phyloP scores from a whole-genome alignment of 37 sponge, comb jelly and placozoan species.

The Spongilla lacustris region DNA sequence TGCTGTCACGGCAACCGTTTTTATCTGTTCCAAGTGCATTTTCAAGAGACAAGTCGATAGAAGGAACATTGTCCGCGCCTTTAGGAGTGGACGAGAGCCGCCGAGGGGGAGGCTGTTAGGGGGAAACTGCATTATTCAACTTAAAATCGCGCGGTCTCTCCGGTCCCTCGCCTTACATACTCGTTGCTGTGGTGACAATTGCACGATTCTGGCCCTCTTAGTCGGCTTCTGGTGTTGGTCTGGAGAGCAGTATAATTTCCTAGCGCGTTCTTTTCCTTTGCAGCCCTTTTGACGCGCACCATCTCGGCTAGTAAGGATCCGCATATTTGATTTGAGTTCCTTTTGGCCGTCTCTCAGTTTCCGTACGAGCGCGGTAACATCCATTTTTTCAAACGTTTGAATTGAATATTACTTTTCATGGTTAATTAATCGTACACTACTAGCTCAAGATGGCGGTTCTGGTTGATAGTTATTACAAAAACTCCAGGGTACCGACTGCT shows the following conservation, averaged over 20 bases:
- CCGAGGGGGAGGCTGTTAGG: background rate
- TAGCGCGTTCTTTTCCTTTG: background rate
- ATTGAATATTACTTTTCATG: background rate
- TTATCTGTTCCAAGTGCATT: conserved; percentile 4
- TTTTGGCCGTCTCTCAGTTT: conserved; percentile 49
- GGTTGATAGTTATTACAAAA: background rate
- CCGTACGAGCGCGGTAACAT: conserved; percentile 7
- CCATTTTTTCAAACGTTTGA: background rate
- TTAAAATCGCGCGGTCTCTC: background rate
- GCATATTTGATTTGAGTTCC: conserved; percentile 11
- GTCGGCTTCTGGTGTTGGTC: conserved; percentile 1
- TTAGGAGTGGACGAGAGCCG: conserved; percentile 61
- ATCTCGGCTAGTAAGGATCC: background rate
- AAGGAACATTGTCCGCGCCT: background rate
- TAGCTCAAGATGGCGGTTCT: background rate
- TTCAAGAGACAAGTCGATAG: conserved; percentile 31
- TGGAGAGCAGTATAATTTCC: background rate
- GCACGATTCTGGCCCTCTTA: conserved; percentile 40
- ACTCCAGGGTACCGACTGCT: background rate
- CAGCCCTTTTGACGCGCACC: background rate
- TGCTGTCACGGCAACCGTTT: background rate
- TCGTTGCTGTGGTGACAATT: conserved; percentile 20
- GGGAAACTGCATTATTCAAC: background rate
- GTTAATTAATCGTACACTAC: background rate
- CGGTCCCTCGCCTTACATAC: conserved; percentile 3